These are phyloP conservation scores for Sebastes hubbsi DNA, from an alignment of 2,797 vertebrate genomes.

Conservation along the genomic window DNA sequence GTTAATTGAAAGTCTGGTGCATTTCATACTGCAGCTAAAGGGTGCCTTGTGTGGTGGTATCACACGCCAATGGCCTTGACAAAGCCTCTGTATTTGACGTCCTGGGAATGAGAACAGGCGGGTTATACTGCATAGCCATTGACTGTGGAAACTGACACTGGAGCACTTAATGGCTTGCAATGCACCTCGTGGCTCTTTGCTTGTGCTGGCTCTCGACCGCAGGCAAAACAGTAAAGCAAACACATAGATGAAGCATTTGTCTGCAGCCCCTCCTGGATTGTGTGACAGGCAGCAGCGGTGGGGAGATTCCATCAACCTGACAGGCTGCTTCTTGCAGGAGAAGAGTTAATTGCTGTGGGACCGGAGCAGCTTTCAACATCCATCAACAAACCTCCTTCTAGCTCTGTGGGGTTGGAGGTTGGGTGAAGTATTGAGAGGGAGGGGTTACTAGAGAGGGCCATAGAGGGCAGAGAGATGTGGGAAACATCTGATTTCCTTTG, in stretches of 20 bases:
- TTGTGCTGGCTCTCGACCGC: slow-evolving; percentile 27
- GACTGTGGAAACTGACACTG: slow-evolving; percentile 14
- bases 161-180: slow-evolving; percentile 25
- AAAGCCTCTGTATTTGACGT: not conserved
- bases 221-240: slow-evolving; percentile 79
- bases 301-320: slow-evolving; percentile 81
- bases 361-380: slow-evolving; percentile 76
- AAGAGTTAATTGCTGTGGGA: slow-evolving; percentile 86
- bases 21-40: too few species aligned
- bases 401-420: slow-evolving; percentile 71
- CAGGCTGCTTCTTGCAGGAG: slow-evolving; percentile 77
- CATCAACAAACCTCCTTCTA: slow-evolving; percentile 77
- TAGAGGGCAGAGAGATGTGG: slow-evolving; percentile 71
- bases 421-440: slow-evolving; percentile 60
- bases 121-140: not conserved
- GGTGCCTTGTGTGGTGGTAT: too few species aligned
- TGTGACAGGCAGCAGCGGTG: slow-evolving; percentile 67
- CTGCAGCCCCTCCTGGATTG: slow-evolving; percentile 70
- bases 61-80: not conserved
- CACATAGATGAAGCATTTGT: slow-evolving; percentile 77
- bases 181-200: slow-evolving; percentile 39
- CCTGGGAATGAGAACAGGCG: too few species aligned
- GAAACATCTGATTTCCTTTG: slow-evolving; percentile 75
- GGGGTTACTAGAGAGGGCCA: slow-evolving; percentile 56
- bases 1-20: too few species aligned